phyloP scores from a whole-genome alignment of 2,113 vertebrate genomes.

The Solea solea region DNA sequence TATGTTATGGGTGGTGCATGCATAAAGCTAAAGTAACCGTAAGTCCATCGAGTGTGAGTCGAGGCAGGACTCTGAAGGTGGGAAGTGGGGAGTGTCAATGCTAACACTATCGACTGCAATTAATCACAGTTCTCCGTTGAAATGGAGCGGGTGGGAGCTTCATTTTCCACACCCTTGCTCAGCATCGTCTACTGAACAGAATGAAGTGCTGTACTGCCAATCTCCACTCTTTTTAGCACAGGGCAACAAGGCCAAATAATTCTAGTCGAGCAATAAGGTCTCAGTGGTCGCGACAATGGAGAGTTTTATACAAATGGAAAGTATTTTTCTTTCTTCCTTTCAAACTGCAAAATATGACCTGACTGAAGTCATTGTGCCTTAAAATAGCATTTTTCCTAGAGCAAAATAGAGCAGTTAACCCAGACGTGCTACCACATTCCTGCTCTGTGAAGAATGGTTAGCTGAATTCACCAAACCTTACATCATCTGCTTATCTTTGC shows the following conservation, averaged over 20 bases:
- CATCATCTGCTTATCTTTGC: slow-evolving; percentile 27
- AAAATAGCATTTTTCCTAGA: neutral
- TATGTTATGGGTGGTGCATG: neutral
- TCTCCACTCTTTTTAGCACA: slow-evolving; percentile 46
- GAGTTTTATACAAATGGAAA: slow-evolving; percentile 8
- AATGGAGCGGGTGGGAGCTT: slow-evolving; percentile 62
- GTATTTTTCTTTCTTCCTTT: slow-evolving; percentile 15
- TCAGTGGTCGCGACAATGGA: slow-evolving; percentile 2
- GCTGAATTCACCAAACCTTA: slow-evolving; percentile 23
- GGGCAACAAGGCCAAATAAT: slow-evolving; percentile 34
- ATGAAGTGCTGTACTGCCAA: slow-evolving; percentile 32
- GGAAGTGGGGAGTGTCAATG: slow-evolving; percentile 43
- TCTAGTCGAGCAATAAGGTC: slow-evolving; percentile 25
- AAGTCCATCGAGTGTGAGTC: slow-evolving; percentile 31
- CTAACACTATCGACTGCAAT: slow-evolving; percentile 67
- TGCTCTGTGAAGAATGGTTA: slow-evolving; percentile 8
- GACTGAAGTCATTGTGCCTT: neutral
- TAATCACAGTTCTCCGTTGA: slow-evolving; percentile 72
- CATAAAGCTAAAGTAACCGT: neutral
- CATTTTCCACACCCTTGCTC: slow-evolving; percentile 64
- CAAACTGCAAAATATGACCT: neutral
- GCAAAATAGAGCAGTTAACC: slow-evolving; percentile 8
- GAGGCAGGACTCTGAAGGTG: slow-evolving; percentile 19
- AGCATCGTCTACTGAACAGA: slow-evolving; percentile 48
- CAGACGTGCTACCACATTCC: slow-evolving; percentile 5